phyloP scores from a whole-genome alignment of 2,888 invertebrate genomes.

The Carterocephalus palaemon region DNA sequence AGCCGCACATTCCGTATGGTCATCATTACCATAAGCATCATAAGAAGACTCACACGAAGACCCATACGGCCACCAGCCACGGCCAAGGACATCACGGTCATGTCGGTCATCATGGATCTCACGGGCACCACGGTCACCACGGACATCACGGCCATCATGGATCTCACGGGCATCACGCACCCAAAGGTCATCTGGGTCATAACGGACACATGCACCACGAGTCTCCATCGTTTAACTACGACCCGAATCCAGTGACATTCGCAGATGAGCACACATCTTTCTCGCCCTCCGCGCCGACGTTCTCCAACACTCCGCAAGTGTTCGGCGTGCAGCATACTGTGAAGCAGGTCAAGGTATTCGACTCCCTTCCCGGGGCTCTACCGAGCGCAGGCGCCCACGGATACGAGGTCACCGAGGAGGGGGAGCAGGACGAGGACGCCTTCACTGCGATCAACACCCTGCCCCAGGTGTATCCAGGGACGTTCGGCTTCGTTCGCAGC shows the following conservation, averaged over 20 bases:
- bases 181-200: constrained; percentile 42
- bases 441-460: constrained; percentile 56
- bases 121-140: constrained; percentile 38
- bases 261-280: constrained; percentile 52
- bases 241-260: constrained; percentile 42
- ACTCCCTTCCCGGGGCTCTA: constrained; percentile 55
- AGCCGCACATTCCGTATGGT: constrained; percentile 60
- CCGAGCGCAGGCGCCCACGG: constrained; percentile 45
- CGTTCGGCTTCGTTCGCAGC: constrained; percentile 52
- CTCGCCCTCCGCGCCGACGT: constrained; percentile 46
- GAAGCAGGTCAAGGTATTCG: constrained; percentile 67
- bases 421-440: constrained; percentile 58
- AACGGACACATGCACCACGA: constrained; percentile 51
- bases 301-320: constrained; percentile 44
- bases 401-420: constrained; percentile 69
- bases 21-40: constrained; percentile 70
- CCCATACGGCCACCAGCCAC: constrained; percentile 40
- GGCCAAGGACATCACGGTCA: constrained; percentile 34
- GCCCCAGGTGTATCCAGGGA: constrained; percentile 56
- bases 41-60: constrained; percentile 63
- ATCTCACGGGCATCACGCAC: constrained; percentile 42
- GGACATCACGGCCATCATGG: constrained; percentile 44
- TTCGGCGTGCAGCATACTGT: constrained; percentile 59
- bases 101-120: constrained; percentile 33
- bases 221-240: constrained; percentile 33